These are phyloP conservation scores for Pararge aegeria DNA, from an alignment of 1,140 invertebrate genomes.

Conservation along the genomic window DNA sequence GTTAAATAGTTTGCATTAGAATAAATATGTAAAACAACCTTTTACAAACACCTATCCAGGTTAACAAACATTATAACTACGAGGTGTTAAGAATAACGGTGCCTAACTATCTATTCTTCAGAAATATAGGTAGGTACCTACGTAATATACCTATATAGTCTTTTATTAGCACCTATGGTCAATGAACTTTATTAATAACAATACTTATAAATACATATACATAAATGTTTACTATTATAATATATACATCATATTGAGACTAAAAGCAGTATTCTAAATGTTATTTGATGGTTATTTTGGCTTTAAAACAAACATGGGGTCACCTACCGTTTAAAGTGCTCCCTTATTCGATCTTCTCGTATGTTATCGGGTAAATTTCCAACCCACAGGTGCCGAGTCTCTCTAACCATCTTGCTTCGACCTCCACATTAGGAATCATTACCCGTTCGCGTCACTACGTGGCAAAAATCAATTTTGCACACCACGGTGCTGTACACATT, in stretches of 20 bases:
- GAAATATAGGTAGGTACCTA: no score
- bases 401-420: conserved; percentile 97
- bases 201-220: background rate
- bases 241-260: background rate
- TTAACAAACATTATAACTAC: no score
- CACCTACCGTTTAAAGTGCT: conserved; percentile 97
- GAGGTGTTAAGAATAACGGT: no score
- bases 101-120: no score
- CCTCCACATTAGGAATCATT: conserved; percentile 80
- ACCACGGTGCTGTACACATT: conserved; percentile 74
- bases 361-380: conserved; percentile 99
- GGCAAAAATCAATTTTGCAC: conserved; percentile 80
- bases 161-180: background rate
- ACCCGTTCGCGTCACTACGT: conserved; percentile 79
- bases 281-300: background rate
- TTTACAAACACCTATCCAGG: no score
- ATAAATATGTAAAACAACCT: background rate
- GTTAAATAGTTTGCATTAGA: background rate
- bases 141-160: background rate
- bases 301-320: background rate
- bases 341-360: conserved; percentile 95
- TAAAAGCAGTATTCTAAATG: background rate
- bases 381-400: conserved; percentile 99
- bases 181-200: background rate
- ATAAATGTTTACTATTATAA: background rate